Percentiles rank a stretch among this genome's conserved stretches.
Conservation (phyloP, 2,113 vertebrate genomes). For the Urocolius indicus region DNA sequence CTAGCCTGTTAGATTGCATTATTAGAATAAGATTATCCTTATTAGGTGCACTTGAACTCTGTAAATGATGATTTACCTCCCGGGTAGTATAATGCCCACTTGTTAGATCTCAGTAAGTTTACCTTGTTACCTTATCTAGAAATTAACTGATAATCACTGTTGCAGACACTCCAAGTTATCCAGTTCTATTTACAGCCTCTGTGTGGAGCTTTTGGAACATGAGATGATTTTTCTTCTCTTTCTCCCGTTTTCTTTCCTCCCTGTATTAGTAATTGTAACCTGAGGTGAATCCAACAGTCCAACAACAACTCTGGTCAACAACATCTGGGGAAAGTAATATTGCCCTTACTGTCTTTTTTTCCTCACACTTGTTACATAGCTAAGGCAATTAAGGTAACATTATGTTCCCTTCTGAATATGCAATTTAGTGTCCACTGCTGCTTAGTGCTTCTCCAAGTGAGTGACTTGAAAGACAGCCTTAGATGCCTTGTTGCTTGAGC, state of each 20-base stretch:
- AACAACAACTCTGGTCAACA: neutral
- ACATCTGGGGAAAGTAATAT: neutral
- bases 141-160: neutral
- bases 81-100: neutral
- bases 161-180: neutral
- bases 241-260: neutral
- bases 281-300: neutral
- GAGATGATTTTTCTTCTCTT: neutral
- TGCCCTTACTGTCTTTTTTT: neutral
- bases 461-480: neutral
- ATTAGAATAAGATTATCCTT: neutral
- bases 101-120: neutral
- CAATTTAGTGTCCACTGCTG: neutral
- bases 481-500: neutral
- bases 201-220: conserved; percentile 62
- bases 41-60: conserved; percentile 6
- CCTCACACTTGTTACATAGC: neutral
- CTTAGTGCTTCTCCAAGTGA: neutral
- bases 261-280: neutral
- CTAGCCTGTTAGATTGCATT: conserved; percentile 27
- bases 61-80: conserved; percentile 8
- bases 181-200: conserved; percentile 47
- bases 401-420: neutral
- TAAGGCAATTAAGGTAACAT: neutral
- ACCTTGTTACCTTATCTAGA: neutral